A percentile compares a stretch with the other conserved stretches of the same genome.
phyloP scores from a whole-genome alignment of 1,140 invertebrate genomes.

The Drosophila micromelanica region DNA sequence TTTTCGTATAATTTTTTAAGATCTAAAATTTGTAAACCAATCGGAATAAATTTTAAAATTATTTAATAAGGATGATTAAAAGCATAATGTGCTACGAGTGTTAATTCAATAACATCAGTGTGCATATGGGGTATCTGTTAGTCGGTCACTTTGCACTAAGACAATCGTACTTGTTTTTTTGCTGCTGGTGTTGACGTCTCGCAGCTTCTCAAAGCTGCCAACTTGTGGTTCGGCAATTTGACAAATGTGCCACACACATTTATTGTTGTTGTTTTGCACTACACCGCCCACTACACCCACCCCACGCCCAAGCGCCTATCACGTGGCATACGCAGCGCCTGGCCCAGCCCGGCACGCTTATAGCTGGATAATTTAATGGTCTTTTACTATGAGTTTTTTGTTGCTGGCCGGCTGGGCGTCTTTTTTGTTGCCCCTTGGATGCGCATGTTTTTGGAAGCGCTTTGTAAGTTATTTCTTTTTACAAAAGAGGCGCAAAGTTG shows the following conservation, averaged over 20 bases:
- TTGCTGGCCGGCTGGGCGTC: constrained; percentile 31
- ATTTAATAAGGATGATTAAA: too few relatives aligned
- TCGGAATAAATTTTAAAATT: too few relatives aligned
- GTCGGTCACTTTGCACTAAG: not conserved
- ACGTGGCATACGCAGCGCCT: too few relatives aligned
- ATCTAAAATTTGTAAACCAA: too few relatives aligned
- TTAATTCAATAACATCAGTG: too few relatives aligned
- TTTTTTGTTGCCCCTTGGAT: constrained; percentile 40
- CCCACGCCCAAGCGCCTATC: not conserved
- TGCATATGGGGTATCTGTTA: too few relatives aligned
- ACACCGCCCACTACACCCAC: not conserved
- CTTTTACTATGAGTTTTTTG: constrained; percentile 74
- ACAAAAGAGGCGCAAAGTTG: constrained; percentile 82
- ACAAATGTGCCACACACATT: constrained; percentile 72
- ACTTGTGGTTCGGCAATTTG: constrained; percentile 66
- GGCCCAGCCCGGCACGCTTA: constrained; percentile 4
- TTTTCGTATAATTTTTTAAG: too few relatives aligned
- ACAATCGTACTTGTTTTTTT: constrained; percentile 50
- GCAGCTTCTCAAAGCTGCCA: constrained; percentile 33
- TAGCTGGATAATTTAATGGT: constrained; percentile 68
- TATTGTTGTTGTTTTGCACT: constrained; percentile 60
- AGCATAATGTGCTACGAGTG: too few relatives aligned
- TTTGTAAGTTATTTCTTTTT: constrained; percentile 79
- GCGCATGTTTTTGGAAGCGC: constrained; percentile 50
- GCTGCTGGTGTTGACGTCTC: constrained; percentile 24